Evolutionary conservation across 2,113 vertebrate species (phyloP), one percentile per base, ranked within the genome.

Genomic region (Poeciliopsis occidentalis): DNA sequence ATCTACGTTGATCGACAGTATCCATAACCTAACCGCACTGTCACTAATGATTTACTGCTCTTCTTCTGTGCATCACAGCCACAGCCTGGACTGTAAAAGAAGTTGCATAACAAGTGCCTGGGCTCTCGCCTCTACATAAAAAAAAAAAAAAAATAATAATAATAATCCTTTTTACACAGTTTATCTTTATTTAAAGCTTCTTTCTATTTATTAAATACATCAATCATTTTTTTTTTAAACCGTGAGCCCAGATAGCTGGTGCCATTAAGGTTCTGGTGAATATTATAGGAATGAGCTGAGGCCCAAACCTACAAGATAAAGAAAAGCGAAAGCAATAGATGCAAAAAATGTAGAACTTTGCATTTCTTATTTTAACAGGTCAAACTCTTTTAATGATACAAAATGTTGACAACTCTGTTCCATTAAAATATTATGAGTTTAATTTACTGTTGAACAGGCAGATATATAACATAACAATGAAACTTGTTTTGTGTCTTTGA

Each of bases 21-120:
- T 78, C 80, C 76, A 81, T 79, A 86, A 88, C 85, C 87, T 68
- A 30, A 57, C 39, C 73, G 64, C 78, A 71, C 73, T 83, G 66
- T 71, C 73, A 69, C 82, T 85, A 88, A 89, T 89, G 85, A 90
- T 75, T 90, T 80, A 83, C 79, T 47, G 79, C 79, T 73, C 85
- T 62, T 57, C 63, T 76, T 89, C 80, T 83, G 79, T 72, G 70
- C 62, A 71, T 67, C 47, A 19, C 31, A 39, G 74, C 47, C 82
- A 82, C 77, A 60, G 68, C 41, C 76, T 87, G 13, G 13, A 82
- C 76, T 77, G 80, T 76, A 86, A 78, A 57, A 87, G 65, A 76
- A 71, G 82, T 31, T 27, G 47, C 41, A 65, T 79, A 86, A 86
- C 81, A 69, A 85, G 69, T 66, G 63, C 77, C 60, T 44, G 61